Conservation (phyloP, 2,888 invertebrate genomes). For the Harpalus rufipes region DNA sequence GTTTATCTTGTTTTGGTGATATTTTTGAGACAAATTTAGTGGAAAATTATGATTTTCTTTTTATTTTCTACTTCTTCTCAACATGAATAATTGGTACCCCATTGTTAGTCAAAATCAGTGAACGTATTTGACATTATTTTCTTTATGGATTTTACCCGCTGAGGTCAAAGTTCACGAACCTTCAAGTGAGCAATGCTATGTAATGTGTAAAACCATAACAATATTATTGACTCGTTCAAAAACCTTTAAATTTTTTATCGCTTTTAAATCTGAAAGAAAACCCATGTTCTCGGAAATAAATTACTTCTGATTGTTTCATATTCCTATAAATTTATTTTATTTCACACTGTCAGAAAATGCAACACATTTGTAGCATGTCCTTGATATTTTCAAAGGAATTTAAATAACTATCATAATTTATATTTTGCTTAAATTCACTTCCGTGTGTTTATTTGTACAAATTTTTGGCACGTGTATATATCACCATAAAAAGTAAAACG, state of each 20-base stretch:
- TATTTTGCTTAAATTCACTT: neutral
- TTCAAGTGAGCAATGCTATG: slow-evolving; percentile 21
- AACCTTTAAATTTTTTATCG: slow-evolving; percentile 40
- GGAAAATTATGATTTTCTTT: no score
- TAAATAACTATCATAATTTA: neutral
- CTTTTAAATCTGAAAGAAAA: slow-evolving; percentile 43
- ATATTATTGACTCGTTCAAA: slow-evolving; percentile 35
- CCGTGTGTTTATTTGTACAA: neutral
- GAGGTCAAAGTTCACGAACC: slow-evolving; percentile 28
- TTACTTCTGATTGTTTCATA: slow-evolving; percentile 22
- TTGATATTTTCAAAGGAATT: slow-evolving; percentile 10
- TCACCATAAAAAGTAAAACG: neutral
- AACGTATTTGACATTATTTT: slow-evolving; percentile 9
- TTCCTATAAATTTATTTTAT: slow-evolving; percentile 1
- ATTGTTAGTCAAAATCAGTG: neutral
- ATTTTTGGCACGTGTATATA: neutral
- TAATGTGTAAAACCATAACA: slow-evolving; percentile 13
- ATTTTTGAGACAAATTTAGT: no score
- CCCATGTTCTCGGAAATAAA: slow-evolving; percentile 27
- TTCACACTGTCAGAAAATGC: slow-evolving; percentile 1
- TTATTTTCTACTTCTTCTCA: no score
- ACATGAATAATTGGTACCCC: no score
- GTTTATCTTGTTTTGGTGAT: no score
- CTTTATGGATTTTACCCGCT: slow-evolving; percentile 64
- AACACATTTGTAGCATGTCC: neutral